Percentiles rank a stretch among this genome's conserved stretches.
Evolutionary conservation across 1,140 invertebrate species (phyloP).

Genomic region (Dermatophagoides farinae): DNA sequence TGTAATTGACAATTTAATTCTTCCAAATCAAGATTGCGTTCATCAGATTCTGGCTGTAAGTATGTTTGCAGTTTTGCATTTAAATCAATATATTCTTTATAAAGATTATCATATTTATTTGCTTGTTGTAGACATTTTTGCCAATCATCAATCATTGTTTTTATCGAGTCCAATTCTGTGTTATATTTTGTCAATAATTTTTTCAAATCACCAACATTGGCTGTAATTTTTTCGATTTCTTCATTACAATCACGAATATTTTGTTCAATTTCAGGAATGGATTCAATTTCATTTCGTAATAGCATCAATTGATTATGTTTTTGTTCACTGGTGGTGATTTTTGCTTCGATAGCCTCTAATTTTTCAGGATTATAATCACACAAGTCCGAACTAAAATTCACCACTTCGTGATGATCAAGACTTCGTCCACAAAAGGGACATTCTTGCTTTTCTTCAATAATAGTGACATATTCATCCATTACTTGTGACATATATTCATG

Average conservation of each 20-base stretch:
- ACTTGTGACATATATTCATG: neutral
- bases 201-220: neutral
- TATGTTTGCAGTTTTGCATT: neutral
- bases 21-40: neutral
- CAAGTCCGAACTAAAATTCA: too few species aligned
- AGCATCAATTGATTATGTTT: neutral
- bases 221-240: neutral
- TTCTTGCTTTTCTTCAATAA: neutral
- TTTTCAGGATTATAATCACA: neutral
- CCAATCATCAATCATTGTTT: neutral
- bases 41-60: neutral
- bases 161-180: neutral
- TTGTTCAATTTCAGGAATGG: neutral
- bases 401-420: too few species aligned
- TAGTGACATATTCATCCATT: neutral
- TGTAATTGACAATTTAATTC: neutral
- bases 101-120: neutral
- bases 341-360: neutral
- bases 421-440: constrained; percentile 10
- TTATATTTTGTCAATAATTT: neutral
- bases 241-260: neutral
- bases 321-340: neutral
- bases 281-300: neutral
- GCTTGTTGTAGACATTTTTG: neutral
- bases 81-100: neutral